Percentiles rank a stretch among this genome's conserved stretches.
Evolutionary conservation across 1,140 invertebrate genomes (phyloP).

Genomic region (Acromyrmex heyeri): DNA sequence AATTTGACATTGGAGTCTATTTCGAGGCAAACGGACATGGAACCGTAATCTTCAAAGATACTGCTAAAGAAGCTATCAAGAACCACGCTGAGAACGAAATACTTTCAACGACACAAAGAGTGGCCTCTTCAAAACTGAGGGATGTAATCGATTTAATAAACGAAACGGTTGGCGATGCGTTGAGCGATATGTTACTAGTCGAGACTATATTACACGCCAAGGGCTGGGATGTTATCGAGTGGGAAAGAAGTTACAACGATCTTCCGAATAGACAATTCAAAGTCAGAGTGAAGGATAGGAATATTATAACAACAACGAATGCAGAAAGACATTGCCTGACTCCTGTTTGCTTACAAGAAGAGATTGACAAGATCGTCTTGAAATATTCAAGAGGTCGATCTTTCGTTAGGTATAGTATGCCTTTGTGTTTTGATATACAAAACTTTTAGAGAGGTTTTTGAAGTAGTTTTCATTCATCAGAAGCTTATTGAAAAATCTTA

Average conservation of each 20-base stretch:
- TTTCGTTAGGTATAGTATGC: conserved; percentile 91
- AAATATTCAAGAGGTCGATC: conserved; percentile 92
- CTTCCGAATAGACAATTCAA: conserved; percentile 96
- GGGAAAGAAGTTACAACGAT: conserved; percentile 94
- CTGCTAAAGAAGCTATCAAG: conserved; percentile 88
- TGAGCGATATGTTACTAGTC: conserved; percentile 97
- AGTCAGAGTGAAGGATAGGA: conserved; percentile 95
- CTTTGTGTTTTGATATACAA: conserved; percentile 11
- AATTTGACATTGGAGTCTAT: conserved; percentile 98
- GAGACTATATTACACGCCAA: conserved; percentile 95
- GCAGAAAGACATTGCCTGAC: conserved; percentile 93
- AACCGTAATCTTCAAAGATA: conserved; percentile 93
- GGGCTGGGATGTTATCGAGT: conserved; percentile 93
- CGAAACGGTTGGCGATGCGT: conserved; percentile 98
- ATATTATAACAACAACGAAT: conserved; percentile 93
- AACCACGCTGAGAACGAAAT: conserved; percentile 77
- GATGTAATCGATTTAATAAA: conserved; percentile 95
- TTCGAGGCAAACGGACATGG: conserved; percentile 99
- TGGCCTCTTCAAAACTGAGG: conserved; percentile 89
- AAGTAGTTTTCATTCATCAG: background rate
- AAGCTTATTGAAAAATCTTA: conserved; percentile 16
- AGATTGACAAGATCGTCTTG: conserved; percentile 91
- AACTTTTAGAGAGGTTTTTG: background rate
- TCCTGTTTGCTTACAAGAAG: conserved; percentile 93
- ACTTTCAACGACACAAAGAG: conserved; percentile 80